A percentile compares a stretch with the other conserved stretches of the same genome.
Conservation (phyloP, 2,888 invertebrate species). For the Phyllotreta cruciferae region DNA sequence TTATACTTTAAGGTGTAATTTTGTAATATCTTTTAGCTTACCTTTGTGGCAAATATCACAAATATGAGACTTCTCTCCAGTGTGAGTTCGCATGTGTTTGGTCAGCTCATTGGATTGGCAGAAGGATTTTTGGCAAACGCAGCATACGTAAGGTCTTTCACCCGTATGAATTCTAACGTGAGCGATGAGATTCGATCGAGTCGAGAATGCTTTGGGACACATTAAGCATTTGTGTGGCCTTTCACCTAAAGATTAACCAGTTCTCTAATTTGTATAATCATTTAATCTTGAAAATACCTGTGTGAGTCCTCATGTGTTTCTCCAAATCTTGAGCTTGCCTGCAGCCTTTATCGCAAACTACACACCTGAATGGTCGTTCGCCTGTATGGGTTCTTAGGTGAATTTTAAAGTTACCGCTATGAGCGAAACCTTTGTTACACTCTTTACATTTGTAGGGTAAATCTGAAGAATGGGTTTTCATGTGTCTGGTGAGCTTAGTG, state of each 20-base stretch:
- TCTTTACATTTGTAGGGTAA: constrained; percentile 59
- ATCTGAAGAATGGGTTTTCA: constrained; percentile 59
- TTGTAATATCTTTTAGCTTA: constrained; percentile 37
- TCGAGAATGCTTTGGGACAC: constrained; percentile 61
- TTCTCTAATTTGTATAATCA: neutral
- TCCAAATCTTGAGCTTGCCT: constrained; percentile 61
- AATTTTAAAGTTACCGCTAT: constrained; percentile 61
- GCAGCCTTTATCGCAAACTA: constrained; percentile 60
- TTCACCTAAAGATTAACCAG: constrained; percentile 52
- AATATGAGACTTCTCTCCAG: constrained; percentile 61
- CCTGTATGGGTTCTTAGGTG: constrained; percentile 59
- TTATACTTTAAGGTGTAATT: constrained; percentile 3
- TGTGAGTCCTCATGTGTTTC: constrained; percentile 62
- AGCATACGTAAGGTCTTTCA: constrained; percentile 60
- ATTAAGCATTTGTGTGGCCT: constrained; percentile 60
- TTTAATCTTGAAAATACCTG: constrained; percentile 50
- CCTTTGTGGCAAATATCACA: constrained; percentile 62
- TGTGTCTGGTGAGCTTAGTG: constrained; percentile 51
- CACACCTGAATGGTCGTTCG: constrained; percentile 60
- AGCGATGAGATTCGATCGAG: constrained; percentile 61
- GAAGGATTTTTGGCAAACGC: constrained; percentile 60
- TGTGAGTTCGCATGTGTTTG: constrained; percentile 61
- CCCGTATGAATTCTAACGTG: constrained; percentile 61
- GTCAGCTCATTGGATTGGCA: constrained; percentile 61
- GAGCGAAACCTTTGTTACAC: constrained; percentile 60